Percentiles rank a stretch among this genome's conserved stretches.
These are phyloP conservation scores for Pipra filicauda DNA, from an alignment of 2,113 vertebrate species.

Conservation along the genomic window DNA sequence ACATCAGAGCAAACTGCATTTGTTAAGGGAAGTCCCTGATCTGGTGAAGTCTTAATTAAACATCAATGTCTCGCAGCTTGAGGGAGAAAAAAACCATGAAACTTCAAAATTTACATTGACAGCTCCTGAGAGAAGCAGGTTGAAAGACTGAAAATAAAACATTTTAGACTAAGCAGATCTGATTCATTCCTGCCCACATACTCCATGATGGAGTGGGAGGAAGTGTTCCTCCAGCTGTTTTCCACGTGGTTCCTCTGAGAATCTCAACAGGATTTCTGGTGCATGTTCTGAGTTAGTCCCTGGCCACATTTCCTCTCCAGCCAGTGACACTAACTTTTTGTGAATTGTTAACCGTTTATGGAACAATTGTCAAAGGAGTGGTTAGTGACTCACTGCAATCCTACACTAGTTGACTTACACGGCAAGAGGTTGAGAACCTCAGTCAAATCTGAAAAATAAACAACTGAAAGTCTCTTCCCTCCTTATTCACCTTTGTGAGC, in stretches of 20 bases:
- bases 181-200: neutral
- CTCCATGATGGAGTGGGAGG: neutral
- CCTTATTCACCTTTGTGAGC: neutral
- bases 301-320: neutral
- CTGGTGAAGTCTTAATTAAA: neutral
- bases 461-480: neutral
- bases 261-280: neutral
- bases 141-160: neutral
- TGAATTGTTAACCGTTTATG: constrained; percentile 19
- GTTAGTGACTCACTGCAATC: neutral
- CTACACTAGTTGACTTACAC: neutral
- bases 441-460: neutral
- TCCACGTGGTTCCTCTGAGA: neutral
- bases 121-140: neutral
- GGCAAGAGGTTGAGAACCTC: neutral
- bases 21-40: neutral
- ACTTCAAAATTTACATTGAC: neutral
- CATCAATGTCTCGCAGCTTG: neutral
- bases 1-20: neutral
- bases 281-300: neutral
- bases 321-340: neutral
- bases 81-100: accelerated
- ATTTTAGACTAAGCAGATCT: neutral
- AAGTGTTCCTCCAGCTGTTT: neutral
- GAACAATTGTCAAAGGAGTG: neutral